A percentile compares a stretch with the other conserved stretches of the same genome.
phyloP scores from a whole-genome alignment of 2,113 vertebrate genomes.

The Dryoscopus gambensis region DNA sequence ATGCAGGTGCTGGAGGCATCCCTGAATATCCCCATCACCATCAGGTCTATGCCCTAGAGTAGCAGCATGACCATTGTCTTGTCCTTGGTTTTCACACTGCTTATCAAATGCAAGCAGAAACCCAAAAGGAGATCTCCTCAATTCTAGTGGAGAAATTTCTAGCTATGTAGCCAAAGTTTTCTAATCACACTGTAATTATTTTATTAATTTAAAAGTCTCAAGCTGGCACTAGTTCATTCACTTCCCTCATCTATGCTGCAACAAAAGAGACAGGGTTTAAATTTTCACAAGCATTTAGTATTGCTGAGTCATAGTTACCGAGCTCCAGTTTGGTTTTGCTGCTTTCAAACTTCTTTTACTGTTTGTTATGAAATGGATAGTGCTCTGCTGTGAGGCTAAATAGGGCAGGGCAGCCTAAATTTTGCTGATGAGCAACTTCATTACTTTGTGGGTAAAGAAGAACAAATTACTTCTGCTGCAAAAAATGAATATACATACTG shows the following conservation, averaged over 20 bases:
- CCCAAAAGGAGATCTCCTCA: not conserved
- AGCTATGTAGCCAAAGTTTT: not conserved
- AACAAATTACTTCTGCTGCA: conserved; percentile 1
- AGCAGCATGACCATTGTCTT: not conserved
- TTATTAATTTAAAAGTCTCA: not conserved
- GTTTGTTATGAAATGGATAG: not conserved
- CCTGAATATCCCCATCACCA: not conserved
- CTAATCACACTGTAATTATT: not conserved
- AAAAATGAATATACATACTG: not conserved
- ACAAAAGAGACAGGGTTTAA: not conserved
- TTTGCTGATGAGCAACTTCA: not conserved
- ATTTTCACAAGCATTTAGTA: not conserved
- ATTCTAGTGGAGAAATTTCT: not conserved
- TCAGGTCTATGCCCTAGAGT: not conserved
- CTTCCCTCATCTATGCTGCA: not conserved
- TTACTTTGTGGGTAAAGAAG: not conserved
- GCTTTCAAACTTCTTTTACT: not conserved
- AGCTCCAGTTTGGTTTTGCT: not conserved
- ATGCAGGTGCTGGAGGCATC: not conserved
- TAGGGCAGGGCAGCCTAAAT: not conserved
- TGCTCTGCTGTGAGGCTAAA: not conserved
- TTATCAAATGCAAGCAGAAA: not conserved
- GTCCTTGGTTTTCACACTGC: not conserved
- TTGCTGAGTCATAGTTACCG: not conserved
- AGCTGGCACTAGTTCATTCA: not conserved